A percentile compares a stretch with the other conserved stretches of the same genome.
Evolutionary conservation across 1,140 invertebrate species (phyloP).

Genomic region (Paraescarpia echinospica): DNA sequence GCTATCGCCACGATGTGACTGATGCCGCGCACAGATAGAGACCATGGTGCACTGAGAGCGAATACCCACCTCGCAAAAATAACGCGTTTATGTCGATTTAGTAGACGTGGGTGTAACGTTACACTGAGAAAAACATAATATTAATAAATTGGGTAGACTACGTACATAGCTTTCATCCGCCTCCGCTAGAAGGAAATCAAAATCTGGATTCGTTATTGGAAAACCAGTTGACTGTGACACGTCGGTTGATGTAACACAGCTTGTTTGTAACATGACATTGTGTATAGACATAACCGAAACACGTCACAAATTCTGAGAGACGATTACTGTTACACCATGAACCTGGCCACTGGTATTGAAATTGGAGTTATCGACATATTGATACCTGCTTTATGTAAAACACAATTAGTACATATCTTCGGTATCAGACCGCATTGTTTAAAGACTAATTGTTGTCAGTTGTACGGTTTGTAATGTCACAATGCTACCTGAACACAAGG

Average conservation of each 20-base stretch:
- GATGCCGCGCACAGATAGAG: background rate
- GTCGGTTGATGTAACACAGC: background rate
- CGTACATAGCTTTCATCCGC: too few relatives aligned
- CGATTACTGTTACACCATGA: too few relatives aligned
- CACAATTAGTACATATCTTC: background rate
- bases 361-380: background rate
- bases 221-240: background rate
- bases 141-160: background rate
- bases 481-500: too few relatives aligned
- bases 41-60: background rate
- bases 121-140: background rate
- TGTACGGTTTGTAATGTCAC: too few relatives aligned
- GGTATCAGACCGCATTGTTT: background rate
- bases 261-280: background rate
- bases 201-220: background rate
- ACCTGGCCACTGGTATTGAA: background rate
- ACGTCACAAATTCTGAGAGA: background rate
- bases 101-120: background rate
- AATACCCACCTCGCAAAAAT: background rate
- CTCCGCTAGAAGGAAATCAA: background rate
- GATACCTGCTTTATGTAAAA: background rate
- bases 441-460: background rate
- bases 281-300: background rate
- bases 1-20: background rate
- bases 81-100: background rate